Conservation (phyloP, 2,888 invertebrate species). For the Eristalinus sepulchralis region DNA sequence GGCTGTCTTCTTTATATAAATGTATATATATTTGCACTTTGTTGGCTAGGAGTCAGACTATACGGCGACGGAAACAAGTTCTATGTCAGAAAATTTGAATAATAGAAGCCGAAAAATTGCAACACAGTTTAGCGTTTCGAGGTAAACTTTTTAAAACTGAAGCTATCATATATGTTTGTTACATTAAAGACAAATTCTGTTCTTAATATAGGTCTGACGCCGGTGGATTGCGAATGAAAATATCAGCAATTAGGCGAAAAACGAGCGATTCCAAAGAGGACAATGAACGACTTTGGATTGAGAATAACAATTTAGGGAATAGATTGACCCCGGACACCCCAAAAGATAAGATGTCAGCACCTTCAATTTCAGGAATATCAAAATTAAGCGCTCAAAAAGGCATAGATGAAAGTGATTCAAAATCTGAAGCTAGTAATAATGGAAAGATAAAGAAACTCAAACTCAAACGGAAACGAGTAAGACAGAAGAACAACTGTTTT, state of each 20-base stretch:
- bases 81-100: conserved; percentile 69
- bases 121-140: conserved; percentile 78
- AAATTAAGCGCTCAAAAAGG: conserved; percentile 63
- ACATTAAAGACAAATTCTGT: neutral
- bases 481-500: neutral
- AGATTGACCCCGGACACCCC: neutral
- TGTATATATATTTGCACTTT: neutral
- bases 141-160: conserved; percentile 12
- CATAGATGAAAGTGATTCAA: conserved; percentile 71
- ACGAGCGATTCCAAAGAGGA: conserved; percentile 39
- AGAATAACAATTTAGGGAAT: conserved; percentile 59
- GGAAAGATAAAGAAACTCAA: conserved; percentile 76
- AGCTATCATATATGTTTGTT: neutral
- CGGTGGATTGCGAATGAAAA: conserved; percentile 80
- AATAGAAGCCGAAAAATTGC: conserved; percentile 68
- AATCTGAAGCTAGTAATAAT: conserved; percentile 61
- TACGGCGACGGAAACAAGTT: conserved; percentile 77
- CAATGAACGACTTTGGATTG: conserved; percentile 34
- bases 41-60: conserved; percentile 76
- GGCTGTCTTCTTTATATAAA: neutral
- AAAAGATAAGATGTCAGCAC: conserved; percentile 33
- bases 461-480: conserved; percentile 78
- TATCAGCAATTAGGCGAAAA: conserved; percentile 78
- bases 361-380: conserved; percentile 28
- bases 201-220: conserved; percentile 77